Conservation (phyloP, 2,888 invertebrate species). For the Apeira syringaria region DNA sequence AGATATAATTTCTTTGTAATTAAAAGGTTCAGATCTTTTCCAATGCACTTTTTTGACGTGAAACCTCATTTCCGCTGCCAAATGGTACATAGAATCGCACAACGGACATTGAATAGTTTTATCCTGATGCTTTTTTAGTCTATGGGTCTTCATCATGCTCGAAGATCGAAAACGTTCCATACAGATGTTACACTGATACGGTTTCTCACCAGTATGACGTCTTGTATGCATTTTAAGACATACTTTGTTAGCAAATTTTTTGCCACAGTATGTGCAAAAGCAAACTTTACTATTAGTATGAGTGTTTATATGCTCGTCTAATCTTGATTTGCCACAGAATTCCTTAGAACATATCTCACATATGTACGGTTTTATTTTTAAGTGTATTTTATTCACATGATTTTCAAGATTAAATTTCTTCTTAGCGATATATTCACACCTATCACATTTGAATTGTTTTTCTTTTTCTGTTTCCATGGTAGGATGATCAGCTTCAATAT, state of each 20-base stretch:
- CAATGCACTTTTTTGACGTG: conserved; percentile 55
- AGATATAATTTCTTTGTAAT: conserved; percentile 42
- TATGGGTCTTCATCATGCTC: conserved; percentile 50
- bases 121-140: conserved; percentile 47
- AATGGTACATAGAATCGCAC: conserved; percentile 48
- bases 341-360: conserved; percentile 23
- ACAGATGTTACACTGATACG: conserved; percentile 51
- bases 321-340: conserved; percentile 40
- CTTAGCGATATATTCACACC: conserved; percentile 17
- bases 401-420: conserved; percentile 26
- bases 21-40: conserved; percentile 45
- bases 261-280: conserved; percentile 40
- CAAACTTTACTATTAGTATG: conserved; percentile 38
- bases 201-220: conserved; percentile 49
- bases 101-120: conserved; percentile 47
- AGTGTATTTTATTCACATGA: conserved; percentile 26
- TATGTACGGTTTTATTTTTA: conserved; percentile 27
- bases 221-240: conserved; percentile 51
- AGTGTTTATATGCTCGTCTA: conserved; percentile 42
- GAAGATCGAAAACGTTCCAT: conserved; percentile 49
- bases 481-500: conserved; percentile 41
- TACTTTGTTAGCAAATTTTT: conserved; percentile 48
- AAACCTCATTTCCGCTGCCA: conserved; percentile 48
- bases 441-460: conserved; percentile 13
- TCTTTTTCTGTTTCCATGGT: neutral